phyloP scores from a whole-genome alignment of 1,140 invertebrate genomes.

The Achroia grisella region DNA sequence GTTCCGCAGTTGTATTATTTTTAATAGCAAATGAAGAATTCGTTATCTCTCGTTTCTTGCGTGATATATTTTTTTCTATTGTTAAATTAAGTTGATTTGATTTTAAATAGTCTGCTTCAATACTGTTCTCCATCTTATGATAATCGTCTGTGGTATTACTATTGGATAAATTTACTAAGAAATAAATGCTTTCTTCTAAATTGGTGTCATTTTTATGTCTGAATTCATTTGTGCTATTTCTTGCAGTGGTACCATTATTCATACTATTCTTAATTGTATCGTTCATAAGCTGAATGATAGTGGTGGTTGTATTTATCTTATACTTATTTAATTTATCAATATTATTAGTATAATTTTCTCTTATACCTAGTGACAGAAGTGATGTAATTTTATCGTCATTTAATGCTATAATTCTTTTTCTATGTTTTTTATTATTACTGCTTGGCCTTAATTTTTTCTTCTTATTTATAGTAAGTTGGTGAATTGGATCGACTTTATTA shows the following conservation, averaged over 20 bases:
- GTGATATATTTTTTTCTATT: conserved; percentile 10
- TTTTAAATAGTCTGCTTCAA: conserved; percentile 37
- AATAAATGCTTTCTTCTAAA: conserved; percentile 26
- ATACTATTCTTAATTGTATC: background rate
- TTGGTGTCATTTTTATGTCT: conserved; percentile 20
- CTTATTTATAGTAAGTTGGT: conserved; percentile 52
- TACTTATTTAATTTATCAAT: background rate
- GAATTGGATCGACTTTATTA: conserved; percentile 25
- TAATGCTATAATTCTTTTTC: conserved; percentile 37
- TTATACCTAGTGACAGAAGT: background rate
- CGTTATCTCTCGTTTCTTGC: conserved; percentile 20
- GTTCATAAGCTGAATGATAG: background rate
- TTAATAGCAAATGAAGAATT: no score
- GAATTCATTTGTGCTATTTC: conserved; percentile 4
- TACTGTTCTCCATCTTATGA: conserved; percentile 43
- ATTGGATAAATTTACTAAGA: conserved; percentile 34
- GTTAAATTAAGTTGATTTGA: conserved; percentile 12
- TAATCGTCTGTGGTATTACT: conserved; percentile 24
- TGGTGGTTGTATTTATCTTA: background rate
- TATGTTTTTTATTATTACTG: conserved; percentile 41
- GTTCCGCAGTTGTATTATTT: background rate
- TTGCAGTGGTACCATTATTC: background rate
- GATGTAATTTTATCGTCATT: conserved; percentile 18
- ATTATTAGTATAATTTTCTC: background rate
- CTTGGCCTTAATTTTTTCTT: conserved; percentile 43